These are phyloP conservation scores for Pangasius larnaudii DNA, from an alignment of 2,797 vertebrate genomes.

Conservation along the genomic window DNA sequence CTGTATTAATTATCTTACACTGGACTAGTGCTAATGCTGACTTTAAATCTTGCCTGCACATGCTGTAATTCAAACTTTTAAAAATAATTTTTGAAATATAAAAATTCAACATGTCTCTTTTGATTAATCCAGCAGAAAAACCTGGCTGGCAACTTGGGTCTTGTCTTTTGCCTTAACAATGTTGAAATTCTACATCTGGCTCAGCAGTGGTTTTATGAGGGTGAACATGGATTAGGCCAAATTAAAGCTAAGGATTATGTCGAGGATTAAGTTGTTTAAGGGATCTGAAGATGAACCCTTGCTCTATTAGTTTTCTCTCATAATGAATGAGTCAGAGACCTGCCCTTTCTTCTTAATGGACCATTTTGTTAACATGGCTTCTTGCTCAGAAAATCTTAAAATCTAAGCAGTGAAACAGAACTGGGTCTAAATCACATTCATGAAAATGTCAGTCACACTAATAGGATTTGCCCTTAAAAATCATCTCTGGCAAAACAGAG, in stretches of 20 bases:
- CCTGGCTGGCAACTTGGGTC: constrained; percentile 30
- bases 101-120: neutral
- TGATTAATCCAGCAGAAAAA: constrained; percentile 19
- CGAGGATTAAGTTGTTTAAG: constrained; percentile 78
- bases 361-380: constrained; percentile 64
- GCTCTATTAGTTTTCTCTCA: constrained; percentile 59
- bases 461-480: constrained; percentile 40
- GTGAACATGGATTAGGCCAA: constrained; percentile 75
- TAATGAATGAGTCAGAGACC: constrained; percentile 66
- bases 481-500: constrained; percentile 28
- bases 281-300: constrained; percentile 69
- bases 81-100: neutral
- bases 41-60: too few relatives aligned
- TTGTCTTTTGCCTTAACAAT: constrained; percentile 45
- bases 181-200: constrained; percentile 62
- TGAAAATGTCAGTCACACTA: constrained; percentile 52
- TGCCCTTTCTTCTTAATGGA: constrained; percentile 71
- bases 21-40: constrained; percentile 26
- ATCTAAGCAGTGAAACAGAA: constrained; percentile 42
- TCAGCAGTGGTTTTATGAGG: constrained; percentile 68
- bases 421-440: constrained; percentile 42
- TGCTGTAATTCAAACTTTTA: neutral
- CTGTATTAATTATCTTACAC: constrained; percentile 48
- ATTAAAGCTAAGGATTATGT: constrained; percentile 80
- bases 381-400: constrained; percentile 36